Evolutionary conservation across 2,888 invertebrate species (phyloP).

Genomic region (Synanthedon tipuliformis): DNA sequence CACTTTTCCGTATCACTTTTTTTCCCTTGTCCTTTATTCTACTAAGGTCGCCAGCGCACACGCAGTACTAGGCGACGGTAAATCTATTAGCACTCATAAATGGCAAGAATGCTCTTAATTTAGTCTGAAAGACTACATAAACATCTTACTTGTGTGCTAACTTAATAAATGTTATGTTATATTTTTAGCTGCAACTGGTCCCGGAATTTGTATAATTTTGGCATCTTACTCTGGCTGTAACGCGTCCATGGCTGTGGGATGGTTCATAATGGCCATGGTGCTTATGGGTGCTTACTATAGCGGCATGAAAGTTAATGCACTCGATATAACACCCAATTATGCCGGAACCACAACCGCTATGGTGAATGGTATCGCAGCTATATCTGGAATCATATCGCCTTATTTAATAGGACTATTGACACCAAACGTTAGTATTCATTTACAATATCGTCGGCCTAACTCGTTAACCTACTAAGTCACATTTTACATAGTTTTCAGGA

Average conservation of each 20-base stretch:
- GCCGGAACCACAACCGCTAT: conserved; percentile 75
- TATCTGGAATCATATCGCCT: conserved; percentile 73
- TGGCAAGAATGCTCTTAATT: no score
- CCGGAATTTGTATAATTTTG: conserved; percentile 72
- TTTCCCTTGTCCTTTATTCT: no score
- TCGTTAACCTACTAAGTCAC: no score
- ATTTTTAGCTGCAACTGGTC: conserved; percentile 71
- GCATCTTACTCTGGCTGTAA: conserved; percentile 75
- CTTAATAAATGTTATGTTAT: neutral
- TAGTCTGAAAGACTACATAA: no score
- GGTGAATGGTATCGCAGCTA: conserved; percentile 74
- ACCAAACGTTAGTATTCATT: conserved; percentile 60
- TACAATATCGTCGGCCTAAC: no score
- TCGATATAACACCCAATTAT: conserved; percentile 75
- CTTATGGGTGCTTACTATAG: conserved; percentile 80
- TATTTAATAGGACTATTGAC: conserved; percentile 73
- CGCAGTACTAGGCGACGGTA: no score
- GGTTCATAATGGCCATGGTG: conserved; percentile 74
- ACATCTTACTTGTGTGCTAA: neutral
- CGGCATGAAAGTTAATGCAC: conserved; percentile 75
- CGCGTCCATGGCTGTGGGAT: conserved; percentile 59
- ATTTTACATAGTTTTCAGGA: no score
- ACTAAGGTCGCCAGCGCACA: no score
- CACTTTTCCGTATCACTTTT: no score
- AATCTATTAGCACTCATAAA: no score